A percentile compares a stretch with the other conserved stretches of the same genome.
These are phyloP conservation scores for Papilio machaon DNA, from an alignment of 1,140 invertebrate species.

Conservation along the genomic window DNA sequence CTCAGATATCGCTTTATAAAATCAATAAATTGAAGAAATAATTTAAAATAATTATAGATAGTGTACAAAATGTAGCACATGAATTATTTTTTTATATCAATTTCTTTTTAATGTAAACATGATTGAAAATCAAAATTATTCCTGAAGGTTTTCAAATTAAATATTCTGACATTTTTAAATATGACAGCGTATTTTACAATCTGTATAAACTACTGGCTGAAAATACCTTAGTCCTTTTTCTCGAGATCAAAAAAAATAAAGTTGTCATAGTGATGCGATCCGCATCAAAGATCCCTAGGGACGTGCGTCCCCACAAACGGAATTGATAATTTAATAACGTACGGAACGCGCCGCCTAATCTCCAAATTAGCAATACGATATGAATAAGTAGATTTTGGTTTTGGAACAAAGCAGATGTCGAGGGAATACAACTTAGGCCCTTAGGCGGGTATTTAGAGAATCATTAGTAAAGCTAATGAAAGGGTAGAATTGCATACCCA, in stretches of 20 bases:
- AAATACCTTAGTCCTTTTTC: neutral
- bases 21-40: no score
- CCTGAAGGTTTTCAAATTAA: neutral
- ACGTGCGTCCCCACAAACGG: conserved; percentile 71
- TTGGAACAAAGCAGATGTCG: conserved; percentile 70
- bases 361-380: conserved; percentile 81
- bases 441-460: conserved; percentile 65
- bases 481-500: conserved; percentile 61
- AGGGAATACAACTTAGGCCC: conserved; percentile 64
- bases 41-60: no score
- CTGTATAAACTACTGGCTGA: neutral
- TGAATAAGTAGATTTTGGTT: conserved; percentile 80
- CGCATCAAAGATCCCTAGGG: conserved; percentile 56
- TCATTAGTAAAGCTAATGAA: conserved; percentile 69
- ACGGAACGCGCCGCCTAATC: conserved; percentile 74
- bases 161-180: neutral
- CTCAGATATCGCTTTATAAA: no score
- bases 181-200: neutral
- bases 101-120: no score
- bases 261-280: conserved; percentile 44
- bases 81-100: no score
- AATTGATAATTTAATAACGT: conserved; percentile 79
- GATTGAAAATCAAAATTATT: no score
- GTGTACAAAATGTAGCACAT: no score
- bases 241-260: conserved; percentile 22